Evolutionary conservation across 2,113 vertebrate genomes (phyloP), one percentile per base, ranked within the genome.

Genomic region (Actenoides lindsayi): DNA sequence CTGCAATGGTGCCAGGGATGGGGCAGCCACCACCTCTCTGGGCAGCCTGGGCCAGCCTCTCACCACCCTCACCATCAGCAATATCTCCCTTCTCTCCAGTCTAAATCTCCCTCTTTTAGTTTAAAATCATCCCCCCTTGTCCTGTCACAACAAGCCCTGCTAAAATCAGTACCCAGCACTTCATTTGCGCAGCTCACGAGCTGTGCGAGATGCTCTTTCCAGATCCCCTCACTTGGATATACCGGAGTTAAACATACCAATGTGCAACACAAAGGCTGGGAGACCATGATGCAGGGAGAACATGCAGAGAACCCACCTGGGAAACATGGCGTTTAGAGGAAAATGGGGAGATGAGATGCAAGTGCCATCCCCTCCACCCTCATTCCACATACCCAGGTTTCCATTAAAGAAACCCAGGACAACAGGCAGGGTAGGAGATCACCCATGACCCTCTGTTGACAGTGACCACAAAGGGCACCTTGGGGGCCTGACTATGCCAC

Each of bases 191-290:
- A 71, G 17, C 16, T 18, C 25, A 18, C 0, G 0, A 10, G 7
- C 39, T 41, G 4, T 6, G 12, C 13, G 50, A 80, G 31, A 11
- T 0, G 0, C 18, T 70, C 28, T 50, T 67, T 37, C 30, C 51
- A 27, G 20, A 13, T 42, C 39, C 14, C 16, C 42, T 79, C 48
- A 13, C 7, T 16, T 33, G 33, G 33, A 16, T 21, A 8, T 4
- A 30, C 13, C 25, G 13, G 6, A 25, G 37, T 17, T 33, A 48
- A 64, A 4, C 0, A 8, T 8, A 24, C 30, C 53, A 35, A 9
- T 0, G 1, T 2, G 21, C n/a, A 57, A 6, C 0, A 0, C 33
- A 60, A 31, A 48, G 37, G 11, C 31, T 51, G 44, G 41, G 20
- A 35, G 30, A 37, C 13, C 17, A 9, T 1, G 0, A 16, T 28